Evolutionary conservation across 2,888 invertebrate genomes (phyloP).

Genomic region (Mimachlamys varia): DNA sequence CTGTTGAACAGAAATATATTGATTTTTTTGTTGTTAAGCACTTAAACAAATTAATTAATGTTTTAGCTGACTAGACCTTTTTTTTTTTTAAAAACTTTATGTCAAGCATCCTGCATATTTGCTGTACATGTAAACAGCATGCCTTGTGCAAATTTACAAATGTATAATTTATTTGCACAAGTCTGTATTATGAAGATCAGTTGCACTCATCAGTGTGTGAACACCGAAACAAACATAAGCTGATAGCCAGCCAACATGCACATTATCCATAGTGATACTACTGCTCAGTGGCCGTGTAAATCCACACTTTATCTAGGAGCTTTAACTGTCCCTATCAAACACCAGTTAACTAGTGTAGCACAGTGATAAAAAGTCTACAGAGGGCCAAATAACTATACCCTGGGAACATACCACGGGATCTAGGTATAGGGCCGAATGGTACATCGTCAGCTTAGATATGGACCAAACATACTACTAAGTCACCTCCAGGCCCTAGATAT

Average conservation of each 20-base stretch:
- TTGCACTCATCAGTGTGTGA: conserved; percentile 1
- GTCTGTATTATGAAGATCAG: background rate
- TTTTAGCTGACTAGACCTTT: background rate
- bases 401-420: conserved; percentile 23
- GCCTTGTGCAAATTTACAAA: conserved; percentile 4
- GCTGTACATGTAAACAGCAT: background rate
- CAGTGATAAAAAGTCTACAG: background rate
- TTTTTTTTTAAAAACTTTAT: background rate
- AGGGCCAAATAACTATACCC: background rate
- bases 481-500: no score
- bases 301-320: background rate
- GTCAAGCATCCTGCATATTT: background rate
- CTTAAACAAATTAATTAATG: no score
- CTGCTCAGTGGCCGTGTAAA: background rate
- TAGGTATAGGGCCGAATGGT: background rate
- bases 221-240: background rate
- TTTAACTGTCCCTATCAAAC: background rate
- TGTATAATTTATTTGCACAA: background rate
- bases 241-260: background rate
- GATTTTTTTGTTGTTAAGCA: no score
- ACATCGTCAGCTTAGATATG: no score
- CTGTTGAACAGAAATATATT: no score
- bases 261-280: background rate
- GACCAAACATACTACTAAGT: no score
- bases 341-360: background rate